Percentiles rank a stretch among this genome's conserved stretches.
Conservation (phyloP, 2,888 invertebrate genomes). For the Malacosoma neustria region DNA sequence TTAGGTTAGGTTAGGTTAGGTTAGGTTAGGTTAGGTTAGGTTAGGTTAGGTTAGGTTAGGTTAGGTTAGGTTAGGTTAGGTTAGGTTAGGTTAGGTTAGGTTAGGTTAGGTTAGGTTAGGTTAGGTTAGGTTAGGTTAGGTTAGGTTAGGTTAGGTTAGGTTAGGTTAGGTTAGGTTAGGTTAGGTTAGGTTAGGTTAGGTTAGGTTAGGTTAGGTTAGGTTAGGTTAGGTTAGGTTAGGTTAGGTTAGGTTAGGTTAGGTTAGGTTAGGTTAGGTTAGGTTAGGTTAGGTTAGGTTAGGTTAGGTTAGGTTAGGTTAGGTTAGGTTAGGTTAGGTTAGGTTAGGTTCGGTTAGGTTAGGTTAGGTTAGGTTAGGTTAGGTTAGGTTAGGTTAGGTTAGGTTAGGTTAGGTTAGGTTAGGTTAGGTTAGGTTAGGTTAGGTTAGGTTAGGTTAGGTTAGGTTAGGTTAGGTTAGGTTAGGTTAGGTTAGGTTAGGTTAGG, state of each 20-base stretch:
- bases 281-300: conserved; percentile 8
- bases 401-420: conserved; percentile 7
- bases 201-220: conserved; percentile 11
- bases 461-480: conserved; percentile 14
- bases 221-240: conserved; percentile 8
- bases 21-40: conserved; percentile 7
- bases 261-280: conserved; percentile 8
- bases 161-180: conserved; percentile 14
- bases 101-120: conserved; percentile 2
- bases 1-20: conserved; percentile 7
- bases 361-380: conserved; percentile 8
- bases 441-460: conserved; percentile 10
- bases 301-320: conserved; percentile 8
- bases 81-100: conserved; percentile 2
- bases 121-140: conserved; percentile 4
- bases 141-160: conserved; percentile 8
- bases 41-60: conserved; percentile 6
- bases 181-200: conserved; percentile 15
- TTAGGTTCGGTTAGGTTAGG: conserved; percentile 9
- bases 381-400: conserved; percentile 7
- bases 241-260: conserved; percentile 7
- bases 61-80: conserved; percentile 1
- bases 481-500: conserved; percentile 10
- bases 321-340: conserved; percentile 7
- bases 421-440: conserved; percentile 9